phyloP scores from a whole-genome alignment of 1,140 invertebrate species.

The Hyphantria cunea region DNA sequence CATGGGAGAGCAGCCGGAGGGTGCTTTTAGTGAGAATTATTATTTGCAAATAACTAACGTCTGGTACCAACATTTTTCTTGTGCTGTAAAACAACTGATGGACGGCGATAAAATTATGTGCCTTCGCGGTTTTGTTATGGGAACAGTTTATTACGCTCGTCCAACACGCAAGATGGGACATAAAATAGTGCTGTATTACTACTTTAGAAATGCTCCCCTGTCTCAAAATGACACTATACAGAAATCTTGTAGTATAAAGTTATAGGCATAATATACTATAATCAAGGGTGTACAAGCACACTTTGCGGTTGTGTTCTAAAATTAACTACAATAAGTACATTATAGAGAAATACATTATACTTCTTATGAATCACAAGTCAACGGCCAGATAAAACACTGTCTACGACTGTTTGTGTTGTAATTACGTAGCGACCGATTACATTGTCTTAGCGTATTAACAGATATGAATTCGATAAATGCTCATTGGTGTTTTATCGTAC shows the following conservation, averaged over 20 bases:
- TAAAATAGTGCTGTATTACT: slow-evolving; percentile 9
- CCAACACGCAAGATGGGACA: slow-evolving; percentile 3
- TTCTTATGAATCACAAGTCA: slow-evolving; percentile 31
- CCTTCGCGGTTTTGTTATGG: slow-evolving; percentile 19
- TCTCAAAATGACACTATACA: slow-evolving; percentile 10
- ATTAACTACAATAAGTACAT: slow-evolving; percentile 18
- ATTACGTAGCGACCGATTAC: slow-evolving; percentile 43
- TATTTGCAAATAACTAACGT: slow-evolving; percentile 46
- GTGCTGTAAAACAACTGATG: slow-evolving; percentile 27
- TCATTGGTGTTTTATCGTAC: slow-evolving; percentile 56
- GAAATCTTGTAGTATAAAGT: slow-evolving; percentile 9
- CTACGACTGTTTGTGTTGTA: slow-evolving; percentile 35
- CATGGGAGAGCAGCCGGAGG: slow-evolving; percentile 46
- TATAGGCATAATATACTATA: slow-evolving; percentile 10
- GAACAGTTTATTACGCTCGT: slow-evolving; percentile 20
- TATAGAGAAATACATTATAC: slow-evolving; percentile 21
- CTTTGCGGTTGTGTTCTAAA: slow-evolving; percentile 18
- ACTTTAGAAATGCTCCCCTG: slow-evolving; percentile 11
- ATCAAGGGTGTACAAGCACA: not conserved
- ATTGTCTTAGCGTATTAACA: slow-evolving; percentile 45
- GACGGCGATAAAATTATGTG: slow-evolving; percentile 31
- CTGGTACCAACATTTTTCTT: slow-evolving; percentile 24
- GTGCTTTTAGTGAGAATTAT: slow-evolving; percentile 45
- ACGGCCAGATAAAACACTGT: slow-evolving; percentile 39
- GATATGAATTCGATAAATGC: slow-evolving; percentile 54